phyloP scores from a whole-genome alignment of 1,140 invertebrate genomes.

The Paracyclopina nana region DNA sequence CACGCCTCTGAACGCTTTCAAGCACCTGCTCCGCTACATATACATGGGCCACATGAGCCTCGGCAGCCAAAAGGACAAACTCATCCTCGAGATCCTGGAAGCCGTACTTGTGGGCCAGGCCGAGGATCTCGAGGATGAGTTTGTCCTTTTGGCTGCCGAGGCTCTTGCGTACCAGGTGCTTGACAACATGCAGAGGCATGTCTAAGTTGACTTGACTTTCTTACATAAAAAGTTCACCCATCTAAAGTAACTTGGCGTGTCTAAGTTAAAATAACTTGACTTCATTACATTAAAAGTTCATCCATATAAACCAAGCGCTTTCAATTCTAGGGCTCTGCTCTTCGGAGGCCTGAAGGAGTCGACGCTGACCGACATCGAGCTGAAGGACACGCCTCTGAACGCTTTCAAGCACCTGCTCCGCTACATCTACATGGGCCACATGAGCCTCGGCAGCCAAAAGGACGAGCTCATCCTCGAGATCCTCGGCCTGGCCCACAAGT shows the following conservation, averaged over 20 bases:
- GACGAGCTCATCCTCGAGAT: conserved; percentile 68
- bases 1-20: conserved; percentile 37
- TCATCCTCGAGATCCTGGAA: conserved; percentile 73
- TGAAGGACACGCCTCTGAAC: not conserved
- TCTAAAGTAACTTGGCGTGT: too few relatives aligned
- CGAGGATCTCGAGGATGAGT: conserved; percentile 61
- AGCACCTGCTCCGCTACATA: conserved; percentile 74
- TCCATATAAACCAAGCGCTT: too few relatives aligned
- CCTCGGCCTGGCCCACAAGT: conserved; percentile 73
- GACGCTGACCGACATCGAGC: not conserved
- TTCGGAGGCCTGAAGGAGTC: not conserved
- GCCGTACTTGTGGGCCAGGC: conserved; percentile 80
- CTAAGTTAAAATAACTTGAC: too few relatives aligned
- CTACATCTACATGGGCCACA: conserved; percentile 84
- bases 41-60: conserved; percentile 79
- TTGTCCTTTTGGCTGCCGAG: conserved; percentile 60
- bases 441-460: conserved; percentile 58
- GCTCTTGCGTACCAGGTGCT: too few relatives aligned
- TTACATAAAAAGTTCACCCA: too few relatives aligned
- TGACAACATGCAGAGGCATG: too few relatives aligned
- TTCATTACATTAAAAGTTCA: too few relatives aligned
- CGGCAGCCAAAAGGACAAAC: conserved; percentile 54
- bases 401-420: conserved; percentile 64
- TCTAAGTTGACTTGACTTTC: too few relatives aligned
- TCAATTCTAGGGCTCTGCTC: not conserved